Evolutionary conservation across 1,140 invertebrate genomes (phyloP).

Genomic region (Orchestia grillus): DNA sequence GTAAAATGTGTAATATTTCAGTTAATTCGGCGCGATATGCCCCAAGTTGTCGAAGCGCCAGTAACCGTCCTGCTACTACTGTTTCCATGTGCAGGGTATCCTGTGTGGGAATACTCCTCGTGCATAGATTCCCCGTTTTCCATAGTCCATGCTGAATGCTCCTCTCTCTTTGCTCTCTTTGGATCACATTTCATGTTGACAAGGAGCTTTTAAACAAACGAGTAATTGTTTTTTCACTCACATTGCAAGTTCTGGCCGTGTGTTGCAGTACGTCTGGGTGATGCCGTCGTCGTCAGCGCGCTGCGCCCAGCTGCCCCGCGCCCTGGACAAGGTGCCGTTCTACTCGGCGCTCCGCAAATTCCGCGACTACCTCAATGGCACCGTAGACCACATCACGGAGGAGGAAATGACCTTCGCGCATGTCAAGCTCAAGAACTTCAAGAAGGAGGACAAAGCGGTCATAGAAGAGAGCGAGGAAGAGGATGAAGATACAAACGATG

Average conservation of each 20-base stretch:
- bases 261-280: conserved; percentile 93
- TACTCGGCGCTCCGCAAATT: conserved; percentile 95
- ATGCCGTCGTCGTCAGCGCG: conserved; percentile 98
- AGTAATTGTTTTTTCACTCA: no score
- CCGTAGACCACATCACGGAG: conserved; percentile 88
- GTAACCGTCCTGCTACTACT: no score
- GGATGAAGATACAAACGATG: conserved; percentile 21
- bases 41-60: no score
- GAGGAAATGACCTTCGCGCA: conserved; percentile 88
- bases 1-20: no score
- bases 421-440: conserved; percentile 68
- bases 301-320: conserved; percentile 93
- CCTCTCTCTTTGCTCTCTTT: no score
- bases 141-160: no score
- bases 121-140: no score
- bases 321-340: conserved; percentile 97
- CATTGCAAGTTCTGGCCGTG: background rate
- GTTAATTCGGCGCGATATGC: no score
- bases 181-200: no score
- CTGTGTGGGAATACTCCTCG: no score
- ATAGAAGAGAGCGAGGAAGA: conserved; percentile 60
- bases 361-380: conserved; percentile 92
- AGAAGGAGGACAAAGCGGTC: conserved; percentile 65
- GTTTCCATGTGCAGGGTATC: no score
- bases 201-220: no score